phyloP scores from a whole-genome alignment of 2,797 vertebrate species.

The Chaunax sp. region DNA sequence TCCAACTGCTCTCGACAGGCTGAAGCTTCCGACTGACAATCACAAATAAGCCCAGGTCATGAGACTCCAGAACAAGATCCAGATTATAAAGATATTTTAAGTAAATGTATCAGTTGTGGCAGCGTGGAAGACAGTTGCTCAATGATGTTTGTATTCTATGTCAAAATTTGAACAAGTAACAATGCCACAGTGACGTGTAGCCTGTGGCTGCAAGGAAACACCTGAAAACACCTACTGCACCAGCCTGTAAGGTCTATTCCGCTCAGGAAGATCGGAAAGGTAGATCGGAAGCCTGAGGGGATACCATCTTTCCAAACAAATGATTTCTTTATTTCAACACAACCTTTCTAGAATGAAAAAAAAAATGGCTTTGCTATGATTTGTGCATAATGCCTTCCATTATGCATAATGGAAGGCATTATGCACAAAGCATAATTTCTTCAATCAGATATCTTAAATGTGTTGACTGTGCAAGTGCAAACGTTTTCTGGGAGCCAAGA shows the following conservation, averaged over 20 bases:
- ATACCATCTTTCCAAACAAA: background rate
- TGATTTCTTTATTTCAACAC: background rate
- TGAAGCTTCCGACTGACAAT: conserved; percentile 25
- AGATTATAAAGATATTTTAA: conserved; percentile 4
- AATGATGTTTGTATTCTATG: conserved; percentile 24
- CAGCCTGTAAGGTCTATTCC: too few relatives aligned
- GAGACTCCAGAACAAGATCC: conserved; percentile 19
- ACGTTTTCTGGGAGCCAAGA: too few relatives aligned
- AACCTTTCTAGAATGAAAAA: too few relatives aligned
- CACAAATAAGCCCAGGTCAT: conserved; percentile 18
- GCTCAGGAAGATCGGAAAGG: too few relatives aligned
- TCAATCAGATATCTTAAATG: too few relatives aligned
- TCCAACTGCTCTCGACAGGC: conserved; percentile 53
- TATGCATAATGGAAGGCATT: too few relatives aligned
- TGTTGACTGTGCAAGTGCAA: too few relatives aligned
- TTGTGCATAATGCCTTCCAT: too few relatives aligned
- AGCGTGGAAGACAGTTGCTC: conserved; percentile 16
- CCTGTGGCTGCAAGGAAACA: conserved; percentile 39
- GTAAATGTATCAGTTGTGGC: conserved; percentile 1
- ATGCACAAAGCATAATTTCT: too few relatives aligned
- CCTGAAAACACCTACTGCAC: conserved; percentile 16
- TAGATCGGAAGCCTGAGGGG: too few relatives aligned
- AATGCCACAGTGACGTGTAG: conserved; percentile 20
- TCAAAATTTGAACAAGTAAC: conserved; percentile 39
- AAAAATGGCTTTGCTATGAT: too few relatives aligned